Evolutionary conservation across 2,113 vertebrate genomes (phyloP).

Genomic region (Clarias magur): DNA sequence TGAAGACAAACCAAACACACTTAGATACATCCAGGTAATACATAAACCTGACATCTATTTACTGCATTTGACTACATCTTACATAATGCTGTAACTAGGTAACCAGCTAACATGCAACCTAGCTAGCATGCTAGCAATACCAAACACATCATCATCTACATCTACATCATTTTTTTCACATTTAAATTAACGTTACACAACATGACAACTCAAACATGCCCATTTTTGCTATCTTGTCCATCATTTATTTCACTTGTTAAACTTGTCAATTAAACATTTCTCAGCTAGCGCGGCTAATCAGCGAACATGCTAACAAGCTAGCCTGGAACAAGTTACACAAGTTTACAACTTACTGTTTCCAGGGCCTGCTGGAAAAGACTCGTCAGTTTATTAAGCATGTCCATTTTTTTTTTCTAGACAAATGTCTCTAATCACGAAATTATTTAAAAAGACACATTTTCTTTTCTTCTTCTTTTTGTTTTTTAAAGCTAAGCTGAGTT

Average conservation of each 20-base stretch:
- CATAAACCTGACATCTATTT: not conserved
- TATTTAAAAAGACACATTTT: slow-evolving; percentile 1
- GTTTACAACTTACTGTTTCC: slow-evolving; percentile 66
- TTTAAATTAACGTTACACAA: not conserved
- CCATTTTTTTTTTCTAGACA: slow-evolving; percentile 46
- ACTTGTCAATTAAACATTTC: not conserved
- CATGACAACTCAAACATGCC: not conserved
- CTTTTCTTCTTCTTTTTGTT: no score
- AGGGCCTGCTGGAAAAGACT: slow-evolving; percentile 67
- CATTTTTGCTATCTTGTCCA: not conserved
- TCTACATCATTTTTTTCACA: not conserved
- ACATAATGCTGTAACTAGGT: not conserved
- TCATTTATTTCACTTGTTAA: not conserved
- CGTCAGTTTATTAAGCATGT: slow-evolving; percentile 64
- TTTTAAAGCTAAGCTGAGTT: not conserved
- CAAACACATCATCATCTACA: not conserved
- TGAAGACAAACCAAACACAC: not conserved
- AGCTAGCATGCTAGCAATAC: not conserved
- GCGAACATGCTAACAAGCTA: not conserved
- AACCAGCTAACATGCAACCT: not conserved
- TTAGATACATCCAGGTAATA: not conserved
- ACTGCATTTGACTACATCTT: not conserved
- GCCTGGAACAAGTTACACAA: not conserved
- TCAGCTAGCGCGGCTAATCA: not conserved
- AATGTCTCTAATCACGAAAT: not conserved